Evolutionary conservation across 2,113 vertebrate genomes (phyloP), one percentile per base, ranked within the genome.

Genomic region (Halcyon malimbica): DNA sequence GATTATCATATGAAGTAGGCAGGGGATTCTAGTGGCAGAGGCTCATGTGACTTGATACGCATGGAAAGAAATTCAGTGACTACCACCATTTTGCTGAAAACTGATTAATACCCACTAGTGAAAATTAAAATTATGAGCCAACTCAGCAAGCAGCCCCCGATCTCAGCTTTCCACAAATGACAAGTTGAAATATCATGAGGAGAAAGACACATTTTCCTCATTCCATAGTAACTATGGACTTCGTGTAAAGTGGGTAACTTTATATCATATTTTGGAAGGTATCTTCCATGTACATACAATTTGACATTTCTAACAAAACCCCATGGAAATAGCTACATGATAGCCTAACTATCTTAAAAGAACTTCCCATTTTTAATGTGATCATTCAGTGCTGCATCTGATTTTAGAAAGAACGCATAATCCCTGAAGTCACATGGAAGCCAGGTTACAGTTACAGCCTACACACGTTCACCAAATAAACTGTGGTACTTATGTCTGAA

Each of bases 21-120:
- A 93, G 71, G 41, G 29, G 70, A 92, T 56, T 82, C 89, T 89
- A 81, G 67, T 76, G 85, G 89, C 54, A 94, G 73, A 84, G 79
- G 15, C 25, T 68, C 90, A 82, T 0, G 5, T 64, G 68, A 92
- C 54, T 67, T 28, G 2, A 15, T 21, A 93, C 2, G 42, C 62
- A 88, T 2, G 3, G 46, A 80, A 80, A 65, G 6, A 67, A 20
- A 86, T 60, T 39, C 79, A 64, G 23, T 42, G 35, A 54, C 15
- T 80, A 62, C 11, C 21, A 63, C 44, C 0, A 33, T 56, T 94
- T 65, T 74, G 15, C 7, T 64, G 28, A 74, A 83, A 86, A 70
- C 3, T 54, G 24, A 54, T 79, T 42, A 42, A 42, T 42, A 42
- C 5, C 5, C 4, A 0, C 10, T 53, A 62, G 33, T 51, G 33